Evolutionary conservation across 2,888 invertebrate genomes (phyloP), one percentile per base, ranked within the genome.

Genomic region (Oxystoma pomonae): DNA sequence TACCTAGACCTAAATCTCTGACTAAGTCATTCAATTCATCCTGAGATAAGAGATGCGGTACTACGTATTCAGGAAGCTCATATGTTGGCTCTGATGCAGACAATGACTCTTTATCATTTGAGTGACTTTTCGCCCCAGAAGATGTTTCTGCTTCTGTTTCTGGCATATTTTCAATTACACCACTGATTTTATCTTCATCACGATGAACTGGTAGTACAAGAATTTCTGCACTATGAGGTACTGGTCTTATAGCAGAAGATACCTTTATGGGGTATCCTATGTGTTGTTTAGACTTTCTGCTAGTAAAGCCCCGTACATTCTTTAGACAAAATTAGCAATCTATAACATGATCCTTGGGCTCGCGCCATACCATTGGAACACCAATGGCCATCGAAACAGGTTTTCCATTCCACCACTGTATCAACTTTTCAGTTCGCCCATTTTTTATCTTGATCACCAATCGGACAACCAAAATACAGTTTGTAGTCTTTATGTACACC

Each of bases 1-100:
- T 53, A 19, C 17, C 7, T 16, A 53, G 53, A 19, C 19, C 19
- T 19, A 53, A 53, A 19, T 9, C 53, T 19, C 53, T 16, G 53
- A 53, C 53, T 53, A 53, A 53, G 19, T 53, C 53, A 53, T 53
- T 53, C 16, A 53, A 3, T 53, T 53, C 53, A 53, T n/a, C 19
- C 19, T 16, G n/a, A 53, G 17, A 17, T 7, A 53, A 17, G 19
- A 53, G 19, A 53, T 53, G 53, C 19, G 53, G 53, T 53, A 16
- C 53, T 35, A 35, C 35, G 35, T 35, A 12, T n/a, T n/a, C n/a
- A n/a, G n/a, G n/a, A n/a, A n/a, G n/a, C n/a, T n/a, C n/a, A n/a
- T n/a, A n/a, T n/a, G n/a, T n/a, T n/a, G n/a, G n/a, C n/a, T n/a
- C n/a, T n/a, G n/a, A n/a, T 7, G 35, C 5, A 35, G 35, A 35